Conservation (phyloP, 2,888 invertebrate species). For the Drosophila meridionalis region DNA sequence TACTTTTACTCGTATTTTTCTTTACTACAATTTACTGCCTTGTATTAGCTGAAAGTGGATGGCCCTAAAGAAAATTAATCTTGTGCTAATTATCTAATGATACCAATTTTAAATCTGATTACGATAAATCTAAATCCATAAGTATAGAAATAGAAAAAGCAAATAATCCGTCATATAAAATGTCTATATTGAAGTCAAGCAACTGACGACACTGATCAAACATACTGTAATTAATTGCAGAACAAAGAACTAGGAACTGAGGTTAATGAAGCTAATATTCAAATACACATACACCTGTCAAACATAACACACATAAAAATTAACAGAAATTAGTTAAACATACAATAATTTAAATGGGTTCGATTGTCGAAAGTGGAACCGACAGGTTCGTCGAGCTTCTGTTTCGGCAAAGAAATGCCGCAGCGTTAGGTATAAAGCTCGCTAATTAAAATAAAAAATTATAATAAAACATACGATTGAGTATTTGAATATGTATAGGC, state of each 20-base stretch:
- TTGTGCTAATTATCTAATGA: not conserved
- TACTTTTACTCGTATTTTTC: conserved; percentile 11
- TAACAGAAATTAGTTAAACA: conserved; percentile 71
- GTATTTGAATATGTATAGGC: conserved; percentile 67
- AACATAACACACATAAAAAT: conserved; percentile 61
- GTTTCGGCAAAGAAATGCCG: conserved; percentile 47
- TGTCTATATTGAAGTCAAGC: not conserved
- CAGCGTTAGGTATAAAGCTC: conserved; percentile 39
- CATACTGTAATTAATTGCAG: not conserved
- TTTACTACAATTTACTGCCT: not conserved
- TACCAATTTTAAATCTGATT: not conserved
- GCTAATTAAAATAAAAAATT: conserved; percentile 66
- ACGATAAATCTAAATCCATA: not conserved
- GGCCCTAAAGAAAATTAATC: not conserved
- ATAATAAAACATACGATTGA: conserved; percentile 67
- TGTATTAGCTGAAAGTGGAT: not conserved
- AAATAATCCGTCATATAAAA: not conserved
- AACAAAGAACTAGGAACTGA: not conserved
- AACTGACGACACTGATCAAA: not conserved
- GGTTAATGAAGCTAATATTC: not conserved
- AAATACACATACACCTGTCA: conserved; percentile 42
- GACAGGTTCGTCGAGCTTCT: conserved; percentile 74
- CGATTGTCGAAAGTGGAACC: conserved; percentile 70
- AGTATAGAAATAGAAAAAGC: not conserved
- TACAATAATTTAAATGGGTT: conserved; percentile 68